Base-by-base conservation (phyloP, 1,140 invertebrate species). In the Penaeus chinensis region DNA sequence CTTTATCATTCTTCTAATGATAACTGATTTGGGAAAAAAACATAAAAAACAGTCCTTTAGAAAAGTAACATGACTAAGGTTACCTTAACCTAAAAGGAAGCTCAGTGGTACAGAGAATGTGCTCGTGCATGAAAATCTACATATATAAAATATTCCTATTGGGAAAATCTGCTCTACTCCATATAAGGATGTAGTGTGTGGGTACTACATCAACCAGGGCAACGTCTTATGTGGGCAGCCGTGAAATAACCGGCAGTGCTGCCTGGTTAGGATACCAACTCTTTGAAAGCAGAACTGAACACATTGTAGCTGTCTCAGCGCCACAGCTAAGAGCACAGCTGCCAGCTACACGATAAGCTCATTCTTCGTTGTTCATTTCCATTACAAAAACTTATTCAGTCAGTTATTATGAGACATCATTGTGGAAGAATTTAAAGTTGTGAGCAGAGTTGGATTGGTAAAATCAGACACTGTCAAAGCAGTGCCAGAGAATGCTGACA, bases 281-380 rank as follows among this genome's bases (percentile, higher is more conserved):
- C 87, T 82, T 88, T 88, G 87, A 88, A 85, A 88, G 87, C 87
- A 88, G 87, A 88, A 88, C 87, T 88, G 87, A 88, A 88, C 81
- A 88, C 81, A 88, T 88, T 84, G 87, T 88, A 88, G 87, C 87
- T 84, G 87, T 84, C 87, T 84, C 87, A 88, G 87, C 82, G 87
- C 82, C 87, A 84, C 82, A 84, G 82, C 82, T 88, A 84, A 88
- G 87, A 84, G 87, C 82, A 84, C 87, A 84, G 82, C 87, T 88
- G 87, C 86, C 86, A 87, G 86, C 86, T 87, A 87, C 86, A 87
- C 86, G 86, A 87, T 87, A 87, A 87, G 86, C 86, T 83, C 80
- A 87, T 76, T 62, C 42, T 87, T 87, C 86, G 86, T 87, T 87
- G 86, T 87, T 87, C 86, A 83, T 82, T 69, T 87, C 86, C 86